Percentiles rank a stretch among this genome's conserved stretches.
phyloP scores from a whole-genome alignment of 2,888 invertebrate species.

The Drosophila rubida region DNA sequence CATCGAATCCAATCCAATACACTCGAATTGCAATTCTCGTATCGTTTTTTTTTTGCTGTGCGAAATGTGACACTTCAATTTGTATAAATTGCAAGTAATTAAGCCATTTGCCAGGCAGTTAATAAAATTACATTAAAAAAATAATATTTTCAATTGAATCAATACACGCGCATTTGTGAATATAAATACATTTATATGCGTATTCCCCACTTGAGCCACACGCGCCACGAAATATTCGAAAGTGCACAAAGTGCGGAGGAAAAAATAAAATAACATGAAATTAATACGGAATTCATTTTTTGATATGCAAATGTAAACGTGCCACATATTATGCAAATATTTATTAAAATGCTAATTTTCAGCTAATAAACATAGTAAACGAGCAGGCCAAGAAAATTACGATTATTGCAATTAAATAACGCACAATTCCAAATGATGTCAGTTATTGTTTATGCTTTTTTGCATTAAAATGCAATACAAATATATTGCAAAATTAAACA shows the following conservation, averaged over 20 bases:
- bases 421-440: constrained; percentile 35
- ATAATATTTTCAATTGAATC: constrained; percentile 57
- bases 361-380: constrained; percentile 59
- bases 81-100: constrained; percentile 61
- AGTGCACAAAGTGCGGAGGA: background rate
- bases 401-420: constrained; percentile 20
- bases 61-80: constrained; percentile 38
- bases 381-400: background rate
- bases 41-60: background rate
- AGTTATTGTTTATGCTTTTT: constrained; percentile 29
- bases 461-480: constrained; percentile 19
- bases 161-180: constrained; percentile 20
- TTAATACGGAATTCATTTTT: constrained; percentile 26
- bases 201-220: constrained; percentile 11
- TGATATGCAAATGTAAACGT: constrained; percentile 24
- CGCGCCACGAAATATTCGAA: constrained; percentile 17
- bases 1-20: constrained; percentile 14
- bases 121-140: constrained; percentile 45
- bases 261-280: constrained; percentile 8
- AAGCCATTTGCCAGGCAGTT: constrained; percentile 71
- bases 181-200: constrained; percentile 10
- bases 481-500: background rate
- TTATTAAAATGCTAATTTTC: constrained; percentile 50
- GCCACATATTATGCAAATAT: constrained; percentile 42
- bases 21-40: constrained; percentile 1